Evolutionary conservation across 2,113 vertebrate genomes (phyloP).

Genomic region (Isichthys henryi): DNA sequence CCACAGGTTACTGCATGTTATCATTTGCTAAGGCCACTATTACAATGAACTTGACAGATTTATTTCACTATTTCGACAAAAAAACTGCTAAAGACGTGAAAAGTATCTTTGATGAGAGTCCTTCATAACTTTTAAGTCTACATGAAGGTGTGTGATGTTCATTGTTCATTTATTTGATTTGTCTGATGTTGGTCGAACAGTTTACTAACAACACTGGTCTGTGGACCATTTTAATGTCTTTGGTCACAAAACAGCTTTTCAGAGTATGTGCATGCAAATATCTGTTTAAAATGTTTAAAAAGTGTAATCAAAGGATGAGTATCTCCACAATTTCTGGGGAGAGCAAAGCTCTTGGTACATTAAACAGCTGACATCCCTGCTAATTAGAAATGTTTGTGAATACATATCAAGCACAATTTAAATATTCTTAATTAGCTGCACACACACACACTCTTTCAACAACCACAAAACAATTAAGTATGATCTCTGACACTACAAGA

Average conservation of each 20-base stretch:
- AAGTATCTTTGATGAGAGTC: background rate
- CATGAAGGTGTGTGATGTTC: background rate
- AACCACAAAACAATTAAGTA: constrained; percentile 41
- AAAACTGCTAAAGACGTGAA: background rate
- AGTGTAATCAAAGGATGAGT: constrained; percentile 53
- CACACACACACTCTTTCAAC: constrained; percentile 33
- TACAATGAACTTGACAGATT: background rate
- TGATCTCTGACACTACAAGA: background rate
- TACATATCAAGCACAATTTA: constrained; percentile 40
- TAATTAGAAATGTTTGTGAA: constrained; percentile 59
- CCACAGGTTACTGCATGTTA: background rate
- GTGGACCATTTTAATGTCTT: background rate
- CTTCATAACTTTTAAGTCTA: background rate
- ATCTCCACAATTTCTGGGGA: constrained; percentile 52
- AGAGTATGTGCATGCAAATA: constrained; percentile 18
- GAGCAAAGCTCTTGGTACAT: constrained; percentile 61
- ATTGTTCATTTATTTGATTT: background rate
- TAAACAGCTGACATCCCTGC: constrained; percentile 57
- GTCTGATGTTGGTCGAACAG: background rate
- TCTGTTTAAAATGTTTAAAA: constrained; percentile 54
- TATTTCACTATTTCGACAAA: background rate
- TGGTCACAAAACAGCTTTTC: background rate
- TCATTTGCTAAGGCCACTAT: background rate
- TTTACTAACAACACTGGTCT: background rate
- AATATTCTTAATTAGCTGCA: constrained; percentile 33